A percentile compares a stretch with the other conserved stretches of the same genome.
phyloP scores from a whole-genome alignment of 2,113 vertebrate genomes.

The Spea multiplicata region DNA sequence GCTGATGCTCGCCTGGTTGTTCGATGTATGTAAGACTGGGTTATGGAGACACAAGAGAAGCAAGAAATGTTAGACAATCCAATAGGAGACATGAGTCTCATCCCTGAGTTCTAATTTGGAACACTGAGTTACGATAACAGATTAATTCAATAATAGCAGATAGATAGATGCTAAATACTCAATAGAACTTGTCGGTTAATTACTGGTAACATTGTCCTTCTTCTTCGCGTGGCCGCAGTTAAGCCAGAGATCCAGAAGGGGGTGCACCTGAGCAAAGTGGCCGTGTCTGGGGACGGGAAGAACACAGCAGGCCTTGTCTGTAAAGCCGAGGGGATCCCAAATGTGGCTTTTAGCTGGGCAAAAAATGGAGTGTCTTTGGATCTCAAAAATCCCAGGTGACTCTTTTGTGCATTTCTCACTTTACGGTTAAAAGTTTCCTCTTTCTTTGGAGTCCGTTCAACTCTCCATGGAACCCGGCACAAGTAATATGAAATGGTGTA shows the following conservation, averaged over 20 bases:
- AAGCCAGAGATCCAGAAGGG: slow-evolving; percentile 68
- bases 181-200: too few species aligned
- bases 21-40: slow-evolving; percentile 61
- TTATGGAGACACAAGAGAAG: too few species aligned
- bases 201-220: background rate
- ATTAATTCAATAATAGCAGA: too few species aligned
- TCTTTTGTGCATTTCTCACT: background rate
- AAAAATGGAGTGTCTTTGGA: slow-evolving; percentile 69
- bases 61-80: too few species aligned
- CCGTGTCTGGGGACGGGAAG: slow-evolving; percentile 63
- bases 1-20: slow-evolving; percentile 64
- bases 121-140: too few species aligned
- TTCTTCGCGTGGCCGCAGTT: slow-evolving; percentile 53
- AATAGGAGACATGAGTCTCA: too few species aligned
- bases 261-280: slow-evolving; percentile 68
- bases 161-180: too few species aligned
- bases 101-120: too few species aligned
- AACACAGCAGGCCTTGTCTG: slow-evolving; percentile 60
- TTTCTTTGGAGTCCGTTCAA: too few species aligned
- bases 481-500: too few species aligned
- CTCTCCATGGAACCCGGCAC: too few species aligned
- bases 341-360: slow-evolving; percentile 70
- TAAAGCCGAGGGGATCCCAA: slow-evolving; percentile 66
- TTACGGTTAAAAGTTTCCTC: too few species aligned
- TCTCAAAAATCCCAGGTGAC: slow-evolving; percentile 68